Base-by-base conservation (phyloP, 2,797 vertebrate genomes). In the Lophotriccus pileatus region DNA sequence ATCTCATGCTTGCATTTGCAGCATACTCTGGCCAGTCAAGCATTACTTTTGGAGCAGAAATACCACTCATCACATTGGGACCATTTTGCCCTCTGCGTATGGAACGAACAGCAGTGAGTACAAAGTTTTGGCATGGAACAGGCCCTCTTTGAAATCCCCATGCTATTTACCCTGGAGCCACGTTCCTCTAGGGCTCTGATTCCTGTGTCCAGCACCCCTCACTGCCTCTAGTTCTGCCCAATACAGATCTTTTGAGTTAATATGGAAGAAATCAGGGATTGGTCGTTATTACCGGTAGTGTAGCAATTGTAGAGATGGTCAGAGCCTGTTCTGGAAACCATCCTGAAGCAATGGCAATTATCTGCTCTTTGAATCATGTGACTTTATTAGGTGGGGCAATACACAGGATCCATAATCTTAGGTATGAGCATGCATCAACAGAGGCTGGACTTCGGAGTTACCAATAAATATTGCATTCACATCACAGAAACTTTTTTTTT, bases 261-360 rank as follows among this genome's bases (percentile, higher is more conserved):
- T 18, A 64, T 0, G 4, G 50, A 92, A 49, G 15, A 88, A 46
- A 74, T 50, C 20, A 47, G 23, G 28, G 27, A 80, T 24, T 30
- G 44, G 7, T 50, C 7, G 0, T 34, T 73, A 59, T 32, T 88
- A 53, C 0, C 15, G 17, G 17, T 5, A 73, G 23, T 1, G 25
- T 24, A 67, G 14, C 14, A 59, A 36, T 22, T 22, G 85, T 0
- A 44, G 23, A 85, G 36, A 74, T 39, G 12, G 13, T 50, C 39
- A 58, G 10, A 73, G 8, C 13, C 11, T 52, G 30, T 44, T 21
- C 46, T 52, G 43, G 63, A 78, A 84, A 44, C 16, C 49, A 49
- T 18, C 14, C 60, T 30, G 73, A 91, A 74, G 28, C 1, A 1
- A 72, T 24, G 10, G 24, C 6, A 30, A 37, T 46, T 64, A 64